A percentile compares a stretch with the other conserved stretches of the same genome.
These are phyloP conservation scores for Hydropsyche tenuis DNA, from an alignment of 1,140 invertebrate species.

Conservation along the genomic window DNA sequence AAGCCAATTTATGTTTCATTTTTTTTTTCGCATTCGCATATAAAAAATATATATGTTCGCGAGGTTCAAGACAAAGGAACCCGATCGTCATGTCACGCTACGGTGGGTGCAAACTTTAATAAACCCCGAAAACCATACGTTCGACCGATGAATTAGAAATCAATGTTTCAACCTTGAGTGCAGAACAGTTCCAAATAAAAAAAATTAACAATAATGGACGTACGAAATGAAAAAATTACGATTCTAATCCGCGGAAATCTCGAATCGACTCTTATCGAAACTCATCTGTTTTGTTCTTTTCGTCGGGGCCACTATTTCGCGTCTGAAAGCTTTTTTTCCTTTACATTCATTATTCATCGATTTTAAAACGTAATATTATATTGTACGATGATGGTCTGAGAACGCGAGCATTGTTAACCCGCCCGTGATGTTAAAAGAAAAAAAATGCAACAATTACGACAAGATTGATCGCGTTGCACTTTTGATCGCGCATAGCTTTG, in stretches of 20 bases:
- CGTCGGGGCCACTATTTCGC: neutral
- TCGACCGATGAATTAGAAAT: slow-evolving; percentile 33
- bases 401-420: slow-evolving; percentile 1
- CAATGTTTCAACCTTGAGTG: slow-evolving; percentile 27
- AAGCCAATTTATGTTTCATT: slow-evolving; percentile 30
- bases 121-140: slow-evolving; percentile 28
- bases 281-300: neutral
- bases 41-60: slow-evolving; percentile 17
- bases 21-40: slow-evolving; percentile 20
- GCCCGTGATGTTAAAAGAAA: neutral
- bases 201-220: slow-evolving; percentile 12
- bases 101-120: slow-evolving; percentile 33
- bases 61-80: slow-evolving; percentile 34
- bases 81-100: slow-evolving; percentile 35
- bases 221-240: neutral
- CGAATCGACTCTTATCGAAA: slow-evolving; percentile 3
- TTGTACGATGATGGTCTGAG: neutral
- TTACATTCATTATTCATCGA: neutral
- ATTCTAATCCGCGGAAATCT: slow-evolving; percentile 3
- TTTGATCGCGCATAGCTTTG: slow-evolving; percentile 17
- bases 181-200: slow-evolving; percentile 2
- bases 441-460: neutral
- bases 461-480: slow-evolving; percentile 13
- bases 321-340: neutral
- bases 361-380: too few relatives aligned